phyloP scores from a whole-genome alignment of 2,113 vertebrate species.

The Nannospalax galili region DNA sequence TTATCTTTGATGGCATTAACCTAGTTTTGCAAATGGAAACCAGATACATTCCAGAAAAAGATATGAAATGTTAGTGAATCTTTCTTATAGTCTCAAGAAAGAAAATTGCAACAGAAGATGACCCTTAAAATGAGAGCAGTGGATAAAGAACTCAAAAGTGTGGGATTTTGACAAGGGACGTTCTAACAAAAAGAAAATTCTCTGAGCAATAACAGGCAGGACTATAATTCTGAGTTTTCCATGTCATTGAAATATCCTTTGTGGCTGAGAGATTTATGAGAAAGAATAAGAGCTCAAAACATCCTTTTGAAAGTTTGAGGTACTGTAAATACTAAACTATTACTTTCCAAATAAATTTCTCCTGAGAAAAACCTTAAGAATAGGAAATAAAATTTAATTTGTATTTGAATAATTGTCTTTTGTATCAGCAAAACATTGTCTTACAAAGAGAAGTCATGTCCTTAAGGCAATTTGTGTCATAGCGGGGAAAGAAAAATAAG shows the following conservation, averaged over 20 bases:
- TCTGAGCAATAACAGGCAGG: neutral
- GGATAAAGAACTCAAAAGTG: neutral
- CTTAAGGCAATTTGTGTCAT: slow-evolving; percentile 16
- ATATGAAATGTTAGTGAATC: neutral
- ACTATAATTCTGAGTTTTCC: neutral
- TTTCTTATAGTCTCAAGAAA: neutral
- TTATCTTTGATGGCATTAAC: neutral
- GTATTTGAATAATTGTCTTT: slow-evolving; percentile 56
- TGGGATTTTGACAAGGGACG: slow-evolving; percentile 1
- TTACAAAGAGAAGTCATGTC: slow-evolving; percentile 26
- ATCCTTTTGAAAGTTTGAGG: slow-evolving; percentile 36
- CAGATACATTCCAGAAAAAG: neutral
- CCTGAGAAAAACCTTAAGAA: slow-evolving; percentile 1
- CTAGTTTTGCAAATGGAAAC: slow-evolving; percentile 1
- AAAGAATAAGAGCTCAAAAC: slow-evolving; percentile 43
- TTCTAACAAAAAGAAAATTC: neutral
- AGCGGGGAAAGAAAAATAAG: neutral
- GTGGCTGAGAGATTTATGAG: slow-evolving; percentile 60
- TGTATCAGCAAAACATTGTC: slow-evolving; percentile 56
- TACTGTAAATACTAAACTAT: slow-evolving; percentile 45
- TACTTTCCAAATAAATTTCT: slow-evolving; percentile 59
- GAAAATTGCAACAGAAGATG: neutral
- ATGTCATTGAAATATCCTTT: slow-evolving; percentile 18
- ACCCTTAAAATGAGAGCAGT: slow-evolving; percentile 18
- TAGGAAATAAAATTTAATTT: slow-evolving; percentile 52